Percentiles rank a stretch among this genome's conserved stretches.
Conservation (phyloP, 1,140 invertebrate genomes). For the Drosophila tristis region DNA sequence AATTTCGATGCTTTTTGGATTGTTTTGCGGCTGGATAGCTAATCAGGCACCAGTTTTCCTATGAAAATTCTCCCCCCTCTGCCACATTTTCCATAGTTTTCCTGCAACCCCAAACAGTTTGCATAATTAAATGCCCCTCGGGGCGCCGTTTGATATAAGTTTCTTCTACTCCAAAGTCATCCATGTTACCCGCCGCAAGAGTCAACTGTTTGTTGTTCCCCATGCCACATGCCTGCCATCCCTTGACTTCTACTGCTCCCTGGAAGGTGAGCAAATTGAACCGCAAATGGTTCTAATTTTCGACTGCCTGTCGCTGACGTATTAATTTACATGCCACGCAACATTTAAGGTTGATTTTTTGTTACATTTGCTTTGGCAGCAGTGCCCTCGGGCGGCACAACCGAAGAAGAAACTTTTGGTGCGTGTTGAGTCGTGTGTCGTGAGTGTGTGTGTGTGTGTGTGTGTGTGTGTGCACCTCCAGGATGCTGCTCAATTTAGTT, state of each 20-base stretch:
- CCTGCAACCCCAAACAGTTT: slow-evolving; percentile 11
- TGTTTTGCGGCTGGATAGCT: slow-evolving; percentile 35
- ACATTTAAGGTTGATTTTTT: slow-evolving; percentile 1
- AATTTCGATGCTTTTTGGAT: slow-evolving; percentile 67
- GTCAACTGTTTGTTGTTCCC: slow-evolving; percentile 13
- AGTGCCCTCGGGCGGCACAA: slow-evolving; percentile 1
- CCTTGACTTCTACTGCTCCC: neutral
- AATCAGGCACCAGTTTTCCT: slow-evolving; percentile 49
- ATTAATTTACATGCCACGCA: slow-evolving; percentile 36
- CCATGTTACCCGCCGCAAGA: slow-evolving; percentile 9
- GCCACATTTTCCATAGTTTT: slow-evolving; percentile 12
- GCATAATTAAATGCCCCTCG: slow-evolving; percentile 50
- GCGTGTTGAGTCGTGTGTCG: slow-evolving; percentile 29
- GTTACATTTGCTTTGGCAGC: slow-evolving; percentile 42
- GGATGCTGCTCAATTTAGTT: slow-evolving; percentile 74
- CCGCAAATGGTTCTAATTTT: slow-evolving; percentile 10
- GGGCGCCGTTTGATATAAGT: slow-evolving; percentile 17
- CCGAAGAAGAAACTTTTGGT: slow-evolving; percentile 31
- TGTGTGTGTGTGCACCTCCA: neutral
- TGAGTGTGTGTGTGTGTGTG: slow-evolving; percentile 35
- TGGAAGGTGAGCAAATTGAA: slow-evolving; percentile 25
- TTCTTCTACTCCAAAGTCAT: slow-evolving; percentile 42
- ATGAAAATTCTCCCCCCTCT: slow-evolving; percentile 15
- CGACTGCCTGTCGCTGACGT: slow-evolving; percentile 47
- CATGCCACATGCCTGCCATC: neutral